Evolutionary conservation across 2,113 vertebrate genomes (phyloP), one percentile per base, ranked within the genome.

Genomic region (Poeciliopsis occidentalis): DNA sequence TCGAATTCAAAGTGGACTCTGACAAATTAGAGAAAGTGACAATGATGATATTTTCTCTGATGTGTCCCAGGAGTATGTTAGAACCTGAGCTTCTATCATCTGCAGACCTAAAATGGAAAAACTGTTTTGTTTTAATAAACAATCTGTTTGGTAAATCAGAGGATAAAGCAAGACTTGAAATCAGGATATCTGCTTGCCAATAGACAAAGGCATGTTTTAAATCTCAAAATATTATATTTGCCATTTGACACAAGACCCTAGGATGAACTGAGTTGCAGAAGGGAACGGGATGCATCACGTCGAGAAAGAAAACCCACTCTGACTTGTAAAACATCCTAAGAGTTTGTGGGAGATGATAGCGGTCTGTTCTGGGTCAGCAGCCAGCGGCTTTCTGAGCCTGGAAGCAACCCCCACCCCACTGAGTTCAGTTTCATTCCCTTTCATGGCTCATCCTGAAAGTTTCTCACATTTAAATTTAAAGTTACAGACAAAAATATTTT

Each of bases 331-430:
- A 83, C 78, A 79, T 74, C 73, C 65, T 68, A 66, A 86, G 78
- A 66, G 86, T 87, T 87, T 85, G 86, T 86, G 87, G 85, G 79
- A 84, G 66, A 73, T 65, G 73, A 83, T 64, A 37, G 86, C 63
- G 84, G 81, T 88, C 69, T 67, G 77, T 34, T 71, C 68, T 60
- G 75, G 84, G 69, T 83, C 81, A 22, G 57, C 27, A n/a, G 77
- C 84, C 80, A 85, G 60, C 29, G 70, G 41, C 80, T 88, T 85
- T 78, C 89, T 44, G 64, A 66, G 72, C 51, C 57, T 61, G 83
- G 79, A 77, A 81, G 60, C 81, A 62, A 73, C 66, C 72, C 51
- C 64, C 27, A 61, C 64, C 51, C 66, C 30, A 75, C 61, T 22
- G 3, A 83, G 64, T 73, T 34, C 15, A 10, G 69, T 47, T 57